phyloP scores from a whole-genome alignment of 2,113 vertebrate species.

The Mastomys natalensis region DNA sequence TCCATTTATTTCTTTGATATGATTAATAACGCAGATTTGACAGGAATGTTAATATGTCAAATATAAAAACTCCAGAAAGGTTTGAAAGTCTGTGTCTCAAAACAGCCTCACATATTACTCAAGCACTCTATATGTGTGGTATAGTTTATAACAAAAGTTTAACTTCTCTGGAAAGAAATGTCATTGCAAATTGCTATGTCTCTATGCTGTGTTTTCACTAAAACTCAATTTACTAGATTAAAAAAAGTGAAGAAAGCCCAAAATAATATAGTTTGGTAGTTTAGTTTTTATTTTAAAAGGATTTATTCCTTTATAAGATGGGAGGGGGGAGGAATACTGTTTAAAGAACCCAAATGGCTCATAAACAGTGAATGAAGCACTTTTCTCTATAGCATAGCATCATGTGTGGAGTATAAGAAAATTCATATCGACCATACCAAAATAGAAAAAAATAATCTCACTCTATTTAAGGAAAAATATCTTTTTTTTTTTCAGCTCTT shows the following conservation, averaged over 20 bases:
- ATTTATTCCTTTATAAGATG: slow-evolving; percentile 7
- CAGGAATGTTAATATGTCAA: neutral
- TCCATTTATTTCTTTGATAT: neutral
- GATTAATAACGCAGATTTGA: neutral
- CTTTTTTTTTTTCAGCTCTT: neutral
- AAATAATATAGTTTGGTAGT: neutral
- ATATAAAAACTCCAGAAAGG: neutral
- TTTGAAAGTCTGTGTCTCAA: neutral
- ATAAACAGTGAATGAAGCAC: neutral
- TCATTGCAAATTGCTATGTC: neutral
- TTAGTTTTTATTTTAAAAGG: neutral
- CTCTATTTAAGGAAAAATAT: slow-evolving; percentile 22
- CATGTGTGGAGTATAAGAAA: neutral
- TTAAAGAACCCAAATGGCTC: slow-evolving; percentile 7
- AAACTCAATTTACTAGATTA: neutral
- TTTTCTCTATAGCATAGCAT: slow-evolving; percentile 6
- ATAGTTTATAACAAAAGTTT: neutral
- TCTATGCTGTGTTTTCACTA: neutral
- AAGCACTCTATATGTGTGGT: neutral
- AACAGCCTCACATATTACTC: neutral
- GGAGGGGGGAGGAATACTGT: neutral
- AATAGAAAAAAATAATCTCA: neutral
- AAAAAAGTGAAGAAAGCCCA: neutral
- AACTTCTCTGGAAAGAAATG: slow-evolving; percentile 19
- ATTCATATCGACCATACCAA: neutral